A percentile compares a stretch with the other conserved stretches of the same genome.
phyloP scores from a whole-genome alignment of 2,113 vertebrate genomes.

The Zosterops hypoxanthus region DNA sequence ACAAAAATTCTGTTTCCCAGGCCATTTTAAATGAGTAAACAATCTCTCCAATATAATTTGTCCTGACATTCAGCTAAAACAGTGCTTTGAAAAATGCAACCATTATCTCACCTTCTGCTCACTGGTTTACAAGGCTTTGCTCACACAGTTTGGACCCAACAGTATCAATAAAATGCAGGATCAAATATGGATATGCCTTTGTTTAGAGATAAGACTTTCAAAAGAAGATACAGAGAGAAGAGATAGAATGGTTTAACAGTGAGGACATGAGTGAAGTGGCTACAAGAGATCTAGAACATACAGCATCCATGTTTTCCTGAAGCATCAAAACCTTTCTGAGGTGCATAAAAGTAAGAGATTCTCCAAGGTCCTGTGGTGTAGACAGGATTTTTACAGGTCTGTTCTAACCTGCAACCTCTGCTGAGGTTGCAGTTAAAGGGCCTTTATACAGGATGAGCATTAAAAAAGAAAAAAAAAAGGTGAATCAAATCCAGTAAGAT shows the following conservation, averaged over 20 bases:
- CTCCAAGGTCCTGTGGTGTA: not conserved
- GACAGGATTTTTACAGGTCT: not conserved
- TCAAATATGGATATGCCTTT: not conserved
- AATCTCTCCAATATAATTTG: constrained; percentile 10
- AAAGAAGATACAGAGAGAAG: not conserved
- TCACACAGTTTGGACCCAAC: constrained; percentile 37
- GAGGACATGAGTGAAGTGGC: not conserved
- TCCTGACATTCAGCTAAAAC: not conserved
- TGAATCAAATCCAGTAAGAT: not conserved
- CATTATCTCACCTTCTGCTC: constrained; percentile 4
- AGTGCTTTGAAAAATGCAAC: constrained; percentile 42
- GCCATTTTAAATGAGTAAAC: constrained; percentile 16
- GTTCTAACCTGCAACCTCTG: not conserved
- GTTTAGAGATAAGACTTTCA: constrained; percentile 9
- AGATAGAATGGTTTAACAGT: not conserved
- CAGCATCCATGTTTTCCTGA: not conserved
- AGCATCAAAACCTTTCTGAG: not conserved
- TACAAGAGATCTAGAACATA: not conserved
- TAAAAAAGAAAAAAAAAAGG: not conserved
- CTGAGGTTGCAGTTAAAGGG: not conserved
- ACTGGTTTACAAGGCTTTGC: constrained; percentile 24
- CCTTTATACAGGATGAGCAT: not conserved
- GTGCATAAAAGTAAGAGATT: not conserved
- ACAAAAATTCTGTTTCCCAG: constrained; percentile 71
- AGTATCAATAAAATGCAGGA: constrained; percentile 2